Base-by-base conservation (phyloP, 2,797 vertebrate genomes). In the Sebastes oblongus region DNA sequence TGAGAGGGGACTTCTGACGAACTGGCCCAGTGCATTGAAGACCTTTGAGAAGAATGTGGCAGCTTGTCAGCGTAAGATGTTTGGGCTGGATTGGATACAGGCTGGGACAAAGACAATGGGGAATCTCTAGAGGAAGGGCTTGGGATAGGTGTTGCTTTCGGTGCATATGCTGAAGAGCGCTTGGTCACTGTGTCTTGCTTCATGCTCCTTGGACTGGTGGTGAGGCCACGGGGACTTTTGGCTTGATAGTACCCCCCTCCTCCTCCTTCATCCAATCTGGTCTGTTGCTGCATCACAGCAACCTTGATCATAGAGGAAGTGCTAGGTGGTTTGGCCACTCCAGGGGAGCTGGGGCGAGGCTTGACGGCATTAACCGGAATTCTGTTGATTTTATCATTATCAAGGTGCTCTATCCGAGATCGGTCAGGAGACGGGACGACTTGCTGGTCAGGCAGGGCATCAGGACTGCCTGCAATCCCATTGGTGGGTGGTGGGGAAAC, bases 341-440 rank as follows among this genome's bases (percentile, higher is more conserved):
- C 97, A 3, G 97, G 98, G 69, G 97, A 98, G 95, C 97, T 98
- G 79, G 98, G 97, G 81, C 98, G 98, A 71, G 98, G 98, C 94
- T 97, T 97, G 65, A 99, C 98, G 22, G 98, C 97, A 0, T 99
- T 98, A 62, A 99, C 95, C 3, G 98, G 98, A 86, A 99, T 99
- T 95, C 97, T 97, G 74, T 55, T 95, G 75, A 97, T 96, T 95
- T 97, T 98, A 85, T 99, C 98, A 0, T 97, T 97, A 88, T 99
- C 98, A 8, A 95, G 91, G 72, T 95, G 96, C 69, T 99, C 98
- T 32, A 96, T 75, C 55, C 94, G 93, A 85, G 95, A 92, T 76
- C 95, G 93, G 66, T 98, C 97, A 1, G 91, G 66, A 58, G 96
- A 91, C 1, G 93, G 95, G 36, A 94, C 80, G 0, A 93, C 97